These are phyloP conservation scores for Dolichallabes microphthalmus DNA, from an alignment of 2,113 vertebrate genomes.

Conservation along the genomic window DNA sequence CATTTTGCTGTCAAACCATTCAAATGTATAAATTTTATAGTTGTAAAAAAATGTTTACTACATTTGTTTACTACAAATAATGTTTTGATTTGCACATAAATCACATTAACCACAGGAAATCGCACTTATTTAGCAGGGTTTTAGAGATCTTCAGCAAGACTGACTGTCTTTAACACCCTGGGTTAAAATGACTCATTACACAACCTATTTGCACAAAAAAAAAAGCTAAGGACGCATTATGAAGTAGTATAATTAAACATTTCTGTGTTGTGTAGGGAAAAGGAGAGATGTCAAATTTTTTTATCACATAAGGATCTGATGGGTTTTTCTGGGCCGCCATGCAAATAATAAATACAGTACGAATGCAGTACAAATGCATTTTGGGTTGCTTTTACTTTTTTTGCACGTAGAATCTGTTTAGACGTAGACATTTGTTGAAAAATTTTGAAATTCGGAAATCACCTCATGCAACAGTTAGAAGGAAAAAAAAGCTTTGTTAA, in stretches of 20 bases:
- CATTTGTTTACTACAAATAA: too few species aligned
- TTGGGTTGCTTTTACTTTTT: background rate
- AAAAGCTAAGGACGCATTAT: background rate
- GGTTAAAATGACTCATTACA: background rate
- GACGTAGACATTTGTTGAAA: background rate
- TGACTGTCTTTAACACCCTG: background rate
- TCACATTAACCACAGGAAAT: slow-evolving; percentile 1
- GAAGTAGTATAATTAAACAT: background rate
- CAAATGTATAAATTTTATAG: background rate
- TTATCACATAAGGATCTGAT: background rate
- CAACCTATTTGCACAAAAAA: background rate
- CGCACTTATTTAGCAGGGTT: background rate
- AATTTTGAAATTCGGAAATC: background rate
- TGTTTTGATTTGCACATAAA: background rate
- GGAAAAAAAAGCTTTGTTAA: background rate
- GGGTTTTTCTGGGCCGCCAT: background rate
- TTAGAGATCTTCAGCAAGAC: background rate
- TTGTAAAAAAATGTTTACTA: too few species aligned
- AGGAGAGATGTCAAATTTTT: background rate
- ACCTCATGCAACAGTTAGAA: background rate
- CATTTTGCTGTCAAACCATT: too few species aligned
- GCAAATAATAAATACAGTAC: background rate
- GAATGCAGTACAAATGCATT: background rate
- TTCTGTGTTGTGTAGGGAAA: background rate
- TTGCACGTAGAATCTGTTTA: background rate